Evolutionary conservation across 2,888 invertebrate genomes (phyloP).

Genomic region (Lepidocyrtinus sp.): DNA sequence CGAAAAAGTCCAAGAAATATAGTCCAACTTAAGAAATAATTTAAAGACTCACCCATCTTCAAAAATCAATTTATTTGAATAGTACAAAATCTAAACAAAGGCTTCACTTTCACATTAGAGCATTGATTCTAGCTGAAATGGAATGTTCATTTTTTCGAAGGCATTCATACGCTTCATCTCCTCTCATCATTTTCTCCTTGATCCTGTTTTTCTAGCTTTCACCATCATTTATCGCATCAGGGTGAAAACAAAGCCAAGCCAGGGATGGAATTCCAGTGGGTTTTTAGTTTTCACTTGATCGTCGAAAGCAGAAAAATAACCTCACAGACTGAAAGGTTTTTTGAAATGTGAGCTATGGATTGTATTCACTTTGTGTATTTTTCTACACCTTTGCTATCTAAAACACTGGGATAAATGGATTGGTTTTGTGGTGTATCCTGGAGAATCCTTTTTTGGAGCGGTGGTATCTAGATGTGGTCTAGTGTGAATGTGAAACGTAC

Average conservation of each 20-base stretch:
- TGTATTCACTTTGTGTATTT: constrained; percentile 8
- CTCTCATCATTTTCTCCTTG: constrained; percentile 44
- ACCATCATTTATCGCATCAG: constrained; percentile 47
- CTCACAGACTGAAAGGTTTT: too few species aligned
- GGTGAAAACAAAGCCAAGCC: constrained; percentile 48
- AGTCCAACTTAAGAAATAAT: too few species aligned
- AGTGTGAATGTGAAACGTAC: too few species aligned
- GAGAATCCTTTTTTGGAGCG: background rate
- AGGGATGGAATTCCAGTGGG: constrained; percentile 52
- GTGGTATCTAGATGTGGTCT: too few species aligned
- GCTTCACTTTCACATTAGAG: too few species aligned
- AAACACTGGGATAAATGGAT: background rate
- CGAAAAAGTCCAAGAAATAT: too few species aligned
- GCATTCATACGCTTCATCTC: constrained; percentile 28
- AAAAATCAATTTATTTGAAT: too few species aligned
- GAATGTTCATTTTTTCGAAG: constrained; percentile 39
- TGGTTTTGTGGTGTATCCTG: background rate
- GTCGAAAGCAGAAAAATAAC: background rate
- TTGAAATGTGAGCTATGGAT: constrained; percentile 13
- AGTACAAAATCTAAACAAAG: too few species aligned
- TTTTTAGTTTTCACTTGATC: constrained; percentile 12
- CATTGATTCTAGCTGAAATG: too few species aligned
- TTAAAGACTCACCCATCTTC: too few species aligned
- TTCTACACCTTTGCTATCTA: background rate
- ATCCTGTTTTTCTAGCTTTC: constrained; percentile 25